Conservation (phyloP, 2,888 invertebrate species). For the Tipula lateralis region DNA sequence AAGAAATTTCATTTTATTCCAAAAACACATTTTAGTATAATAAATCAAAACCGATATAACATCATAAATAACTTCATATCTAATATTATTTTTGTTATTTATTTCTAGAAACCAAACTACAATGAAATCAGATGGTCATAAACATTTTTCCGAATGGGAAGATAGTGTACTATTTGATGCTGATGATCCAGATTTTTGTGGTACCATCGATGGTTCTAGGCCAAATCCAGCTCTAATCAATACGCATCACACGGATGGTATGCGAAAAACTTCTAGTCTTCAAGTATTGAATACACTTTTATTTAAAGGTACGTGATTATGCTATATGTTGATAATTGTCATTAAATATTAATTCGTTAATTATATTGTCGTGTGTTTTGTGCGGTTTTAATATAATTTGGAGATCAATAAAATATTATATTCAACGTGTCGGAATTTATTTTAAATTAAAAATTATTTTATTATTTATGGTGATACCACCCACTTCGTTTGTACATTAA, state of each 20-base stretch:
- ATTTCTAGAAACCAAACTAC: neutral
- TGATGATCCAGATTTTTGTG: conserved; percentile 48
- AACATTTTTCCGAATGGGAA: conserved; percentile 44
- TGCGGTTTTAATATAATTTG: neutral
- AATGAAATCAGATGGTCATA: conserved; percentile 19
- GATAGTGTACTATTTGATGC: conserved; percentile 47
- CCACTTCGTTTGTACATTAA: neutral
- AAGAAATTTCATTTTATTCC: no score
- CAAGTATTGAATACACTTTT: conserved; percentile 19
- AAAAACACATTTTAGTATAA: no score
- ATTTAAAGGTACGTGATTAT: neutral
- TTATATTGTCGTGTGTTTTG: neutral
- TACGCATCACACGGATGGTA: neutral
- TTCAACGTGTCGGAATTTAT: neutral
- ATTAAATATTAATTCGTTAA: neutral
- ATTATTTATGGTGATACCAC: neutral
- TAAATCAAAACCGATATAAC: no score
- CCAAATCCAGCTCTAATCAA: conserved; percentile 11
- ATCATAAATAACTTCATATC: no score
- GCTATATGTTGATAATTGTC: neutral
- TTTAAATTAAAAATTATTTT: neutral
- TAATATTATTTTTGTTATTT: no score
- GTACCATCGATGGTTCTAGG: neutral
- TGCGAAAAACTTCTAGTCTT: neutral
- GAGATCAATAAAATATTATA: neutral